A percentile compares a stretch with the other conserved stretches of the same genome.
Evolutionary conservation across 2,797 vertebrate genomes (phyloP).

Genomic region (Chromobotia macracanthus): DNA sequence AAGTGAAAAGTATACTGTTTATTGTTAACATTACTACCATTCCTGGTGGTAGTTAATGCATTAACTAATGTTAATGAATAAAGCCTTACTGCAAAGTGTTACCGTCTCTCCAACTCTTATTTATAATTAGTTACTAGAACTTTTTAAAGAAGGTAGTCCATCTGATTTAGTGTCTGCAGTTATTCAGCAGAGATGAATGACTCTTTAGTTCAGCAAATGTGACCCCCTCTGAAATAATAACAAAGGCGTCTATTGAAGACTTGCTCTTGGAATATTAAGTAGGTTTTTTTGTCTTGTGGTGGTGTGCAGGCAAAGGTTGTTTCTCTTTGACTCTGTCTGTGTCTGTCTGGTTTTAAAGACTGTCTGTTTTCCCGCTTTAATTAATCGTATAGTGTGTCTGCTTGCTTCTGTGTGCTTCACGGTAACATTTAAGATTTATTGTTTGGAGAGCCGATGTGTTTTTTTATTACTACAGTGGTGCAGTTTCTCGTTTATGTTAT

Average conservation of each 20-base stretch:
- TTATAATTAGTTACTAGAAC: neutral
- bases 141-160: slow-evolving; percentile 8
- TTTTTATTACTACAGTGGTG: slow-evolving; percentile 13
- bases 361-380: slow-evolving; percentile 68
- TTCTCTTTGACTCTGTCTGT: slow-evolving; percentile 63
- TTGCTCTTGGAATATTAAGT: slow-evolving; percentile 82
- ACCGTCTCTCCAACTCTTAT: neutral
- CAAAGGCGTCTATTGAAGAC: slow-evolving; percentile 78
- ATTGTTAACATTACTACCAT: no score
- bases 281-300: slow-evolving; percentile 70
- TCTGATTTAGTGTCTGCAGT: slow-evolving; percentile 67
- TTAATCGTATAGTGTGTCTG: slow-evolving; percentile 36
- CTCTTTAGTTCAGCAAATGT: slow-evolving; percentile 74
- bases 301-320: slow-evolving; percentile 72
- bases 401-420: neutral
- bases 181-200: slow-evolving; percentile 51
- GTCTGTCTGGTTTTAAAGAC: slow-evolving; percentile 68
- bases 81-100: no score
- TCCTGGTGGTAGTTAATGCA: no score
- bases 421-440: neutral
- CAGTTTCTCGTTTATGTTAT: neutral
- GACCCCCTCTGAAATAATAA: slow-evolving; percentile 69
- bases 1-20: no score
- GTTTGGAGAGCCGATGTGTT: neutral
- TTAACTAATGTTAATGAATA: no score